Conservation (phyloP, 64 coral and sea anemone species). For the Hydrozoanthus tunicans region DNA sequence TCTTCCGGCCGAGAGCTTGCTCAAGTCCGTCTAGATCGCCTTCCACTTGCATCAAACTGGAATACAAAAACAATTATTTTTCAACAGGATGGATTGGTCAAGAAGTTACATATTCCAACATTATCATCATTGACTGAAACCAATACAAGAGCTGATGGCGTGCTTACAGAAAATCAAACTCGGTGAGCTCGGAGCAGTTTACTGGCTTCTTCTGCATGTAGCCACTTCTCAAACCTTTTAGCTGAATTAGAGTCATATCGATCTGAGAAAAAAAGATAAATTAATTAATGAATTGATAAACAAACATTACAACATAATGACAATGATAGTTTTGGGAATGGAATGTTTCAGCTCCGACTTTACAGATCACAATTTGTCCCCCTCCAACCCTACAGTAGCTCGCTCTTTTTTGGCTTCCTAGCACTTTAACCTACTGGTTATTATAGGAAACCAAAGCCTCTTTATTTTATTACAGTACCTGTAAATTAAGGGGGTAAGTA, state of each 20-base stretch:
- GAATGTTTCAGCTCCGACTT: too few species aligned
- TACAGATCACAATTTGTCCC: too few species aligned
- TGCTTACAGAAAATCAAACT: conserved; percentile 47
- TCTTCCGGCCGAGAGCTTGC: conserved; percentile 48
- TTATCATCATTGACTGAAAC: background rate
- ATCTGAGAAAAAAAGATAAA: conserved; percentile 17
- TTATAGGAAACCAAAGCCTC: too few species aligned
- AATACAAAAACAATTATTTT: background rate
- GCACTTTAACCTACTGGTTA: too few species aligned
- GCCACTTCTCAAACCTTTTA: conserved; percentile 36
- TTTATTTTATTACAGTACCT: too few species aligned
- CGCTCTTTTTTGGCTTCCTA: too few species aligned
- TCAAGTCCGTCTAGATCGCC: conserved; percentile 60
- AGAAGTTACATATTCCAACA: background rate
- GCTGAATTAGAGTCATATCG: conserved; percentile 48
- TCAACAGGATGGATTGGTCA: background rate
- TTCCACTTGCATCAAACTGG: conserved; percentile 55
- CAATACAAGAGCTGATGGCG: background rate
- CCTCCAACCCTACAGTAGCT: too few species aligned
- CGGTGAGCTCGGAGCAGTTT: conserved; percentile 22
- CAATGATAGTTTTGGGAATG: background rate
- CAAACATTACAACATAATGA: background rate
- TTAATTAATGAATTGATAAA: background rate
- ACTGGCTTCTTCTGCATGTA: conserved; percentile 15
- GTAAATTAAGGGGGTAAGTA: too few species aligned